These are phyloP conservation scores for Tubulanus polymorphus DNA, from an alignment of 2,888 invertebrate species.

Conservation along the genomic window DNA sequence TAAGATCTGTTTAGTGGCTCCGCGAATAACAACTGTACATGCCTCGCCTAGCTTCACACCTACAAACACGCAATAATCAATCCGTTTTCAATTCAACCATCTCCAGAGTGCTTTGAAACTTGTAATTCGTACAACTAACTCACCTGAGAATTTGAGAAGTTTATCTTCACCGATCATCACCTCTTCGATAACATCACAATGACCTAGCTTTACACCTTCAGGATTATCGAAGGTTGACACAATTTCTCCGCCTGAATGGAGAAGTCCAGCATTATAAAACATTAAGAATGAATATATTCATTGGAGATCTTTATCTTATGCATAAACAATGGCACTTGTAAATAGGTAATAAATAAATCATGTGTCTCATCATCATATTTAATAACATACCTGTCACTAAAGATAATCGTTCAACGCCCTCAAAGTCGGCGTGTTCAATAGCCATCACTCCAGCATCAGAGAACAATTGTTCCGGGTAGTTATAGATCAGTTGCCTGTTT, in stretches of 20 bases:
- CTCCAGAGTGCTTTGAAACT: not conserved
- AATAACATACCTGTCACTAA: conserved; percentile 78
- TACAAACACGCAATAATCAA: conserved; percentile 16
- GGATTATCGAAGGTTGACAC: conserved; percentile 97
- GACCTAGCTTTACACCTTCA: conserved; percentile 83
- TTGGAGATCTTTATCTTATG: not conserved
- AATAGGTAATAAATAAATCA: conserved; percentile 5
- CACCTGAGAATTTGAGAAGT: conserved; percentile 82
- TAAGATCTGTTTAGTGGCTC: conserved; percentile 96
- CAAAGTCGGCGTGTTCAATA: conserved; percentile 99
- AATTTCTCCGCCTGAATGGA: conserved; percentile 73
- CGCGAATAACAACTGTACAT: conserved; percentile 93
- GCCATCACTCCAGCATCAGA: conserved; percentile 98
- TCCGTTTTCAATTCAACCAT: not conserved
- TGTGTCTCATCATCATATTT: not conserved
- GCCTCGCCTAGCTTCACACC: conserved; percentile 91
- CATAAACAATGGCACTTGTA: not conserved
- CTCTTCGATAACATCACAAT: conserved; percentile 93
- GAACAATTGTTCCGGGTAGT: conserved; percentile 98
- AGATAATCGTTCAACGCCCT: conserved; percentile 95
- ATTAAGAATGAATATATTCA: not conserved
- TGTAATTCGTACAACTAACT: conserved; percentile 1
- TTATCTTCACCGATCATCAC: conserved; percentile 98
- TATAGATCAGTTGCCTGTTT: conserved; percentile 91
- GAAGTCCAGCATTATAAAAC: not conserved